Percentiles rank a stretch among this genome's conserved stretches.
phyloP scores from a whole-genome alignment of 2,113 vertebrate genomes.

The Progne subis region DNA sequence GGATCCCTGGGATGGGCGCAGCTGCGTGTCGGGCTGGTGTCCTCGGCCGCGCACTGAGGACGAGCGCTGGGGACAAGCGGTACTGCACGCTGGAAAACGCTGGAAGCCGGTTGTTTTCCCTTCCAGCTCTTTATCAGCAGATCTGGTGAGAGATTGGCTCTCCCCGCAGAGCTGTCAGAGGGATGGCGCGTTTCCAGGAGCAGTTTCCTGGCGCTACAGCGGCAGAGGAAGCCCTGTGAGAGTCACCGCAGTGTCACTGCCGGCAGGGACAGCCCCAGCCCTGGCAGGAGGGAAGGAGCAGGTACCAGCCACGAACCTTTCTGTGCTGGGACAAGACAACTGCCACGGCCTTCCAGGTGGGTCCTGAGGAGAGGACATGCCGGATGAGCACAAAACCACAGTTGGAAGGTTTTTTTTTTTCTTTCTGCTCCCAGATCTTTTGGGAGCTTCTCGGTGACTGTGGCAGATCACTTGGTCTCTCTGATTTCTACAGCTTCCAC shows the following conservation, averaged over 20 bases:
- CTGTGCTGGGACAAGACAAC: not conserved
- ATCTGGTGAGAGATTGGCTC: not conserved
- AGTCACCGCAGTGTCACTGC: fast-evolving
- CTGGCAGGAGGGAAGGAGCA: not conserved
- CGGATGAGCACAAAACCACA: not conserved
- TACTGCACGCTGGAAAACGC: not conserved
- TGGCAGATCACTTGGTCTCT: not conserved
- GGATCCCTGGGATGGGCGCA: no score
- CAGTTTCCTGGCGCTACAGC: fast-evolving
- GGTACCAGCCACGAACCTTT: not conserved
- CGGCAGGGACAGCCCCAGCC: not conserved
- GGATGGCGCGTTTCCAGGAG: not conserved
- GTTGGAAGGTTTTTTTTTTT: not conserved
- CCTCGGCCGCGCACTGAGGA: not conserved
- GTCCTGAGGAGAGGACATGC: not conserved
- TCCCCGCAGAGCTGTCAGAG: not conserved
- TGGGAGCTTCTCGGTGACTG: not conserved
- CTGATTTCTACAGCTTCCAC: not conserved
- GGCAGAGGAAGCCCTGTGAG: not conserved
- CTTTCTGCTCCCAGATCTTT: not conserved
- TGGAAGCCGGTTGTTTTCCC: not conserved
- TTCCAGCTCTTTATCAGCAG: not conserved
- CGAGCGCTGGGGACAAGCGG: not conserved
- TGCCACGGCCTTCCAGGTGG: not conserved
- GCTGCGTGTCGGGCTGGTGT: fast-evolving